phyloP scores from a whole-genome alignment of 2,113 vertebrate genomes.

The Dromas ardeola region DNA sequence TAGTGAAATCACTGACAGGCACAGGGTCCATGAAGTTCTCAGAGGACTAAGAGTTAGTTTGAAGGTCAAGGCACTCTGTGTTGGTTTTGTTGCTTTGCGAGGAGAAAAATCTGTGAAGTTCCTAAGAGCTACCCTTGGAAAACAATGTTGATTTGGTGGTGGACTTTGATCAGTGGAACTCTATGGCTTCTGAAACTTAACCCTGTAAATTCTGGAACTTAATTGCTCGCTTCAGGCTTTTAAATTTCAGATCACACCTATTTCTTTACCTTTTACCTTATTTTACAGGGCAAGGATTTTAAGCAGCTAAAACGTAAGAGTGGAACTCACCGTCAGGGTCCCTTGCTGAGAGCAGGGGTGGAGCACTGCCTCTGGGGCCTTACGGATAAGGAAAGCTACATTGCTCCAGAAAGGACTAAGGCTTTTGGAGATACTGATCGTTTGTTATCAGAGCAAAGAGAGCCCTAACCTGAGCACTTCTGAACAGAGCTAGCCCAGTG shows the following conservation, averaged over 20 bases:
- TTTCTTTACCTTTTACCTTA: background rate
- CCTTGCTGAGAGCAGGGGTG: background rate
- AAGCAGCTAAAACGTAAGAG: background rate
- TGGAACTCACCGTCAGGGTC: background rate
- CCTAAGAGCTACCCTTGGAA: background rate
- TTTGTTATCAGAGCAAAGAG: background rate
- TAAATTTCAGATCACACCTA: background rate
- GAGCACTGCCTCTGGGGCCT: background rate
- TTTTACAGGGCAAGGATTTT: background rate
- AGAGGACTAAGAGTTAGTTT: background rate
- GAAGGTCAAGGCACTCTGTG: background rate
- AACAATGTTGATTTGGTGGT: background rate
- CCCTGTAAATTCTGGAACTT: background rate
- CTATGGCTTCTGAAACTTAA: background rate
- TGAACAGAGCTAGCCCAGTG: background rate
- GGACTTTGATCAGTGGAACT: background rate
- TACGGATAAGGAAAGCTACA: background rate
- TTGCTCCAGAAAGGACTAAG: background rate
- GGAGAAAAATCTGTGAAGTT: background rate
- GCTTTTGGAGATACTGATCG: background rate
- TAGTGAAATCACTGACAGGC: background rate
- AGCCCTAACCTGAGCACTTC: background rate
- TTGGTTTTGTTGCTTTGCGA: background rate
- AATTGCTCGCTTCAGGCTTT: background rate
- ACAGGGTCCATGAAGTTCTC: background rate